These are phyloP conservation scores for Smithornis capensis DNA, from an alignment of 2,113 vertebrate species.

Conservation along the genomic window DNA sequence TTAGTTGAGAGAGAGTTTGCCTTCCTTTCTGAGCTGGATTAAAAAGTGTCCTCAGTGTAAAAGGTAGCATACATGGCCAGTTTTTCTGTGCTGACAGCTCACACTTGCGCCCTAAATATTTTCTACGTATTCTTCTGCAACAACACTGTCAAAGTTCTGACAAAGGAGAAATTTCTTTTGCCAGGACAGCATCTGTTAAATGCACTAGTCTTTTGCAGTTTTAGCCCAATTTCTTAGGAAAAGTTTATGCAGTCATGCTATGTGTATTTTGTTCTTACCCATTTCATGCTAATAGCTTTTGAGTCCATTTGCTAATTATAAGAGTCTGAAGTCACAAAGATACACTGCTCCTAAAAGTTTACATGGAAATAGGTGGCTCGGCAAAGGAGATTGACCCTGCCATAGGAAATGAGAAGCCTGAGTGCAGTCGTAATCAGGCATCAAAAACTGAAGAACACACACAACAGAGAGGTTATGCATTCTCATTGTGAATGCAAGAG, in stretches of 20 bases:
- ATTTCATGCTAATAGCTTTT: neutral
- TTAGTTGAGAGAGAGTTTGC: neutral
- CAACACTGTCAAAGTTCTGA: neutral
- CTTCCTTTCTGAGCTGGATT: neutral
- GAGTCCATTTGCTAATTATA: neutral
- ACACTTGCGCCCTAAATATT: neutral
- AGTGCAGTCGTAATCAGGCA: neutral
- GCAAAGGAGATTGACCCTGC: neutral
- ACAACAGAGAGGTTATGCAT: neutral
- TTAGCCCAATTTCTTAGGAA: neutral
- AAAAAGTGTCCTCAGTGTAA: neutral
- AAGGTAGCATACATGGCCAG: neutral
- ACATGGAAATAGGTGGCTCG: neutral
- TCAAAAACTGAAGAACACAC: neutral
- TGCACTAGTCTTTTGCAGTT: neutral
- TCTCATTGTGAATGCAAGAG: neutral
- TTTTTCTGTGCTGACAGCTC: neutral
- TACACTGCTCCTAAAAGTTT: neutral
- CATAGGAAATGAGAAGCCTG: neutral
- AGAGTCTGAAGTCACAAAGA: neutral
- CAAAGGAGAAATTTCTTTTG: neutral
- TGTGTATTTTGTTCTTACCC: neutral
- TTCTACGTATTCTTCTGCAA: neutral
- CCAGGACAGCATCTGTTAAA: neutral
- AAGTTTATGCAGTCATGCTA: neutral